phyloP scores from a whole-genome alignment of 2,888 invertebrate genomes.

The Amaurobius ferox region DNA sequence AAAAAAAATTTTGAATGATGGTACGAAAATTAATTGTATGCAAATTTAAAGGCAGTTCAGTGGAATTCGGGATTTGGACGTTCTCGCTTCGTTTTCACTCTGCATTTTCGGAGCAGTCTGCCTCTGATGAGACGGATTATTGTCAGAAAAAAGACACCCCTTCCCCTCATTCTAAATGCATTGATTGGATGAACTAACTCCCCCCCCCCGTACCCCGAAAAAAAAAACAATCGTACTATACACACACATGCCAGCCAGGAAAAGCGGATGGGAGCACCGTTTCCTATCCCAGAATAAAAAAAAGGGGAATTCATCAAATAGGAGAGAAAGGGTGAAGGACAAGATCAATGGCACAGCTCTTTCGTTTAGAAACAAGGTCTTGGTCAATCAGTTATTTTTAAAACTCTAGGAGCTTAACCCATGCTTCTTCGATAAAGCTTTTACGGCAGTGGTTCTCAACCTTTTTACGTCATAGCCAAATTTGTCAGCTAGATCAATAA shows the following conservation, averaged over 20 bases:
- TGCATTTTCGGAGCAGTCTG: slow-evolving; percentile 26
- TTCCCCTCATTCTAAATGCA: slow-evolving; percentile 49
- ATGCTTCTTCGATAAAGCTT: too few relatives aligned
- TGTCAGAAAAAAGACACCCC: slow-evolving; percentile 29
- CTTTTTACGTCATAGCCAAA: too few relatives aligned
- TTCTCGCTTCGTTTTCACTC: slow-evolving; percentile 42
- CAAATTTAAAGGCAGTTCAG: slow-evolving; percentile 56
- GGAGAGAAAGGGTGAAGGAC: background rate
- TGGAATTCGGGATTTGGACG: slow-evolving; percentile 23
- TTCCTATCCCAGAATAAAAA: background rate
- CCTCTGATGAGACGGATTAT: slow-evolving; percentile 49
- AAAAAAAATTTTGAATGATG: slow-evolving; percentile 50
- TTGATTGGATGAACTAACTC: slow-evolving; percentile 37
- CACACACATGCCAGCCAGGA: background rate
- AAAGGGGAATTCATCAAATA: background rate
- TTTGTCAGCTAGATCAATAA: too few relatives aligned
- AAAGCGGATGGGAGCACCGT: background rate
- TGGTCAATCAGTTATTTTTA: too few relatives aligned
- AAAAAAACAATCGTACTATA: background rate
- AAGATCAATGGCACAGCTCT: background rate
- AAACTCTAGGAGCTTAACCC: too few relatives aligned
- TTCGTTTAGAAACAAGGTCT: background rate
- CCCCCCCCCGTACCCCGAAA: background rate
- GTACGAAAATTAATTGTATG: slow-evolving; percentile 65
- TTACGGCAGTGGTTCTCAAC: too few relatives aligned